These are phyloP conservation scores for Agrotis exclamationis DNA, from an alignment of 2,888 invertebrate genomes.

Conservation along the genomic window DNA sequence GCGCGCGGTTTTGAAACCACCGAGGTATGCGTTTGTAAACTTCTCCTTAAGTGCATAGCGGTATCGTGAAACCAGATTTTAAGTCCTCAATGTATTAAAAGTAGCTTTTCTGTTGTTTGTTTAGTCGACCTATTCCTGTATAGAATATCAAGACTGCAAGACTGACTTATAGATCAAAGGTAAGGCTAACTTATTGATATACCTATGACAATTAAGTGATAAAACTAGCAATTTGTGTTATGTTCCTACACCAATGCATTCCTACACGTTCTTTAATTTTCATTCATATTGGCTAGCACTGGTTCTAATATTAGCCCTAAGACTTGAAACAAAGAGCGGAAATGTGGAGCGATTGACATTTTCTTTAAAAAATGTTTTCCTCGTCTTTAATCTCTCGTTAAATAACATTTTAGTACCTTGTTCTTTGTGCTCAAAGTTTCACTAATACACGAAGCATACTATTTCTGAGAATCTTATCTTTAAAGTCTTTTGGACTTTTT, in stretches of 20 bases:
- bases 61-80: slow-evolving; percentile 83
- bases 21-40: slow-evolving; percentile 68
- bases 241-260: slow-evolving; percentile 28
- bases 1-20: slow-evolving; percentile 66
- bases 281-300: slow-evolving; percentile 30
- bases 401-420: neutral
- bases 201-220: slow-evolving; percentile 2
- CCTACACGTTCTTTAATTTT: slow-evolving; percentile 37
- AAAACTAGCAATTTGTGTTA: slow-evolving; percentile 25
- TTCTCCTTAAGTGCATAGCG: slow-evolving; percentile 80
- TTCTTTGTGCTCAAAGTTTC: slow-evolving; percentile 26
- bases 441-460: neutral
- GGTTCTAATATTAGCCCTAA: slow-evolving; percentile 2
- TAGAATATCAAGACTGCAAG: slow-evolving; percentile 61
- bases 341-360: neutral
- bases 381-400: neutral
- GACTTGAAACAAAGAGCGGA: slow-evolving; percentile 5
- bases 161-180: slow-evolving; percentile 65
- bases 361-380: slow-evolving; percentile 2
- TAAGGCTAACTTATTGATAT: slow-evolving; percentile 55
- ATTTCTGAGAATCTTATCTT: slow-evolving; percentile 53
- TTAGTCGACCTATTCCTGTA: slow-evolving; percentile 59
- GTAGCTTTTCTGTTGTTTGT: slow-evolving; percentile 76
- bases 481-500: slow-evolving; percentile 41
- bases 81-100: slow-evolving; percentile 76